Conservation (phyloP, 2,113 vertebrate genomes). For the Colossoma macropomum region DNA sequence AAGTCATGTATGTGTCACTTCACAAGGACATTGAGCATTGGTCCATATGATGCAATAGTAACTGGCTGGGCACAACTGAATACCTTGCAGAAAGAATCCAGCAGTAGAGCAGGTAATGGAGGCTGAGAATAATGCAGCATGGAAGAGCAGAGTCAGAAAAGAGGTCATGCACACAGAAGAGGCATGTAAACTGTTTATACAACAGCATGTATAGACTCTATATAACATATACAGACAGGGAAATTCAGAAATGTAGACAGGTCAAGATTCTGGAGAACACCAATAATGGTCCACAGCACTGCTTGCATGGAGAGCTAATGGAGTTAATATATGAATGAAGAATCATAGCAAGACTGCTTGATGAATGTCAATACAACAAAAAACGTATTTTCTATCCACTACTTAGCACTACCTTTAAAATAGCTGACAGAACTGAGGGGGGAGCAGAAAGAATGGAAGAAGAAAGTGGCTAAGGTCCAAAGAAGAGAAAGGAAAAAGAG, state of each 20-base stretch:
- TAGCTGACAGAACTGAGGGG: constrained; percentile 70
- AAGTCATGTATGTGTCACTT: constrained; percentile 30
- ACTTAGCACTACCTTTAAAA: constrained; percentile 72
- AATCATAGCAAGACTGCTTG: background rate
- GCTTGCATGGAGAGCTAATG: background rate
- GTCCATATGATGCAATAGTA: constrained; percentile 26
- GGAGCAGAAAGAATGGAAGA: constrained; percentile 74
- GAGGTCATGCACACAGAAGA: constrained; percentile 41
- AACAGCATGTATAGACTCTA: constrained; percentile 39
- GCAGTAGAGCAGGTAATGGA: constrained; percentile 70
- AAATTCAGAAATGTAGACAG: background rate
- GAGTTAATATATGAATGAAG: background rate
- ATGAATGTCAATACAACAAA: too few species aligned
- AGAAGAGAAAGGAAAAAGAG: background rate
- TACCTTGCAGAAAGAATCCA: constrained; percentile 81
- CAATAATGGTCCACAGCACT: background rate
- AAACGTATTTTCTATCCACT: too few species aligned
- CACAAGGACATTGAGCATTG: constrained; percentile 11
- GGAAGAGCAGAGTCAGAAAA: constrained; percentile 55
- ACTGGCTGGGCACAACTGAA: constrained; percentile 40
- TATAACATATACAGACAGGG: background rate
- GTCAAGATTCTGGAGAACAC: background rate
- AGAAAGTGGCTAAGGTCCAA: constrained; percentile 67
- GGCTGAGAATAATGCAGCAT: constrained; percentile 65
- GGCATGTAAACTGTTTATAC: constrained; percentile 45